Conservation (phyloP, 1,140 invertebrate genomes). For the Tribolium madens region DNA sequence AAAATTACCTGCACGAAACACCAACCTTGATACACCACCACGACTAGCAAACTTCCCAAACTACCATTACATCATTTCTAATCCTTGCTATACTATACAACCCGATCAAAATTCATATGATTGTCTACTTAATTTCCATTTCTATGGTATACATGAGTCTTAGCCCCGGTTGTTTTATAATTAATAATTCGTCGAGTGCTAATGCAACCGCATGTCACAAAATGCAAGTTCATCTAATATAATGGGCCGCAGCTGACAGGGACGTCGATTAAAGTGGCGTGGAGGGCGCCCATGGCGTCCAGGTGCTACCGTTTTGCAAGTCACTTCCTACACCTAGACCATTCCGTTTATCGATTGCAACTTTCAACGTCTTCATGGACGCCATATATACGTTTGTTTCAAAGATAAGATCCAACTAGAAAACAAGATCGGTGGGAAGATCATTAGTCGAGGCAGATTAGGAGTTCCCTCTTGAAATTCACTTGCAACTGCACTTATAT, state of each 20-base stretch:
- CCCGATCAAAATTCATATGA: neutral
- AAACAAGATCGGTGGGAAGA: constrained; percentile 1
- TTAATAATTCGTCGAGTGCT: constrained; percentile 54
- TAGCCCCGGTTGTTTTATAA: constrained; percentile 49
- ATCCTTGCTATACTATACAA: neutral
- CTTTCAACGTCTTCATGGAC: constrained; percentile 30
- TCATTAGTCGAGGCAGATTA: constrained; percentile 45
- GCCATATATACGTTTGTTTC: neutral
- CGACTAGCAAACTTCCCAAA: neutral
- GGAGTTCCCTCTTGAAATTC: constrained; percentile 30
- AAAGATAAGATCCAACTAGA: neutral
- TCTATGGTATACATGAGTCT: neutral
- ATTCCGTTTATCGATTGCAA: constrained; percentile 23
- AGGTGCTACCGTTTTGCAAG: constrained; percentile 58
- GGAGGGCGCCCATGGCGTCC: constrained; percentile 51
- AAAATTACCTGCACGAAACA: constrained; percentile 20
- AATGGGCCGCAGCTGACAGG: constrained; percentile 58
- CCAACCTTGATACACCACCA: neutral
- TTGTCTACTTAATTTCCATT: too few relatives aligned
- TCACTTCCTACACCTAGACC: constrained; percentile 52
- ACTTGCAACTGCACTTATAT: constrained; percentile 32
- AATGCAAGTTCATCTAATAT: constrained; percentile 60
- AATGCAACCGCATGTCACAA: constrained; percentile 54
- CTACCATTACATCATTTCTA: neutral
- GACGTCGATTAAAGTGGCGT: constrained; percentile 54